These are phyloP conservation scores for Epicampocera succincta DNA, from an alignment of 2,888 invertebrate species.

Conservation along the genomic window DNA sequence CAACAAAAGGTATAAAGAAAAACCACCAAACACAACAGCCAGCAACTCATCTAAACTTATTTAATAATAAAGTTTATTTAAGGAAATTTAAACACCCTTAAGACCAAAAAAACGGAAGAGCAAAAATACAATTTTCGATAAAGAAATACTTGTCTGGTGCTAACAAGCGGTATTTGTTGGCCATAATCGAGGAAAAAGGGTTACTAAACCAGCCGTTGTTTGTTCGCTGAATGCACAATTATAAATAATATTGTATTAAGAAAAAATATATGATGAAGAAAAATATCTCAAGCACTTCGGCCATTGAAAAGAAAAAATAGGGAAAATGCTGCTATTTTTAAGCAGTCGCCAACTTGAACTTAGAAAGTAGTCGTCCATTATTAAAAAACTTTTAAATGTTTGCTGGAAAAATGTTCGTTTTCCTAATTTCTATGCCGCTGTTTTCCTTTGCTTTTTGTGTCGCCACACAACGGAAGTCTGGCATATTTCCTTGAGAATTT, in stretches of 20 bases:
- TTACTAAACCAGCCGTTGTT: conserved; percentile 52
- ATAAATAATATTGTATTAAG: conserved; percentile 17
- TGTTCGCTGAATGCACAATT: conserved; percentile 13
- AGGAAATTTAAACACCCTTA: conserved; percentile 24
- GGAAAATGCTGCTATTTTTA: neutral
- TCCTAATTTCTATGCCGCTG: conserved; percentile 21
- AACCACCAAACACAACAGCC: conserved; percentile 13
- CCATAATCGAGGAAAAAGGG: conserved; percentile 43
- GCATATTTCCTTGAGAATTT: conserved; percentile 67
- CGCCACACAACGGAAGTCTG: conserved; percentile 66
- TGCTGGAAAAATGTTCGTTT: neutral
- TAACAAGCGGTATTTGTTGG: conserved; percentile 24
- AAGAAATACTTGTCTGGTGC: conserved; percentile 21
- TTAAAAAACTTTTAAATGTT: neutral
- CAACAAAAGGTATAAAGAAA: neutral
- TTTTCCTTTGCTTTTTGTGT: conserved; percentile 16
- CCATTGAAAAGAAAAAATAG: too few relatives aligned
- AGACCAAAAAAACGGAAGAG: neutral
- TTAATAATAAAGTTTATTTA: conserved; percentile 44
- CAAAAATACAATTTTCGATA: neutral
- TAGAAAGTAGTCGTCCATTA: neutral
- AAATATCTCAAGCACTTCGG: neutral
- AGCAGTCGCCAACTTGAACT: neutral
- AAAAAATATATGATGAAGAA: neutral
- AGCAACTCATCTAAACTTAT: conserved; percentile 36